phyloP scores from a whole-genome alignment of 2,113 vertebrate genomes.

The Aphelocoma coerulescens region DNA sequence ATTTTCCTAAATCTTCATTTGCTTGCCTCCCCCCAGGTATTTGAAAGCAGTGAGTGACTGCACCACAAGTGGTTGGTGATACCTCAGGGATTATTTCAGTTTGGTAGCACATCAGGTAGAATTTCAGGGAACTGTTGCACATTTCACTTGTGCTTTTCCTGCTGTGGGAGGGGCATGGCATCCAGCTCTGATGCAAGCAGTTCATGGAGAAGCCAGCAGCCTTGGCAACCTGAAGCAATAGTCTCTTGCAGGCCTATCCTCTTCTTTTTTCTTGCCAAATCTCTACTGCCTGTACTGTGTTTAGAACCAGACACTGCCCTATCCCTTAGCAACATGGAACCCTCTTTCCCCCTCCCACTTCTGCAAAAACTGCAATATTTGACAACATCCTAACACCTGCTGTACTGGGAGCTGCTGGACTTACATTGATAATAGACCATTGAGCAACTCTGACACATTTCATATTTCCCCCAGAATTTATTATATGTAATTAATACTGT shows the following conservation, averaged over 20 bases:
- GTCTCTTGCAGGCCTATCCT: not conserved
- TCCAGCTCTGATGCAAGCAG: not conserved
- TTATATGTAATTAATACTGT: not conserved
- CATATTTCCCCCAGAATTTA: not conserved
- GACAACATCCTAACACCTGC: not conserved
- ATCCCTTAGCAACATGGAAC: not conserved
- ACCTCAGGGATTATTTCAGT: not conserved
- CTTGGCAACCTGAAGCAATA: not conserved
- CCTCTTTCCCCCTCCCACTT: not conserved
- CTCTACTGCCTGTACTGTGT: not conserved
- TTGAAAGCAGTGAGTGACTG: not conserved
- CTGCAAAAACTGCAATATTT: not conserved
- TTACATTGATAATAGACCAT: not conserved
- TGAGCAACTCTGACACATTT: not conserved
- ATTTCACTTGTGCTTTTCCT: not conserved
- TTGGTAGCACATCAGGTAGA: not conserved
- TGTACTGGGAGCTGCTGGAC: not conserved
- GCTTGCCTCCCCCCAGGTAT: not conserved
- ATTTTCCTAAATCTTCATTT: not conserved
- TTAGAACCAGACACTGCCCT: not conserved
- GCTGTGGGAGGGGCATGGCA: not conserved
- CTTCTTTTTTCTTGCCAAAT: not conserved
- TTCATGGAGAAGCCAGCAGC: not conserved
- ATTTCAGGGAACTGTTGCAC: not conserved
- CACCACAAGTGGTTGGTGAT: not conserved